Conservation (phyloP, 1,140 invertebrate species). For the Papilio glaucus region DNA sequence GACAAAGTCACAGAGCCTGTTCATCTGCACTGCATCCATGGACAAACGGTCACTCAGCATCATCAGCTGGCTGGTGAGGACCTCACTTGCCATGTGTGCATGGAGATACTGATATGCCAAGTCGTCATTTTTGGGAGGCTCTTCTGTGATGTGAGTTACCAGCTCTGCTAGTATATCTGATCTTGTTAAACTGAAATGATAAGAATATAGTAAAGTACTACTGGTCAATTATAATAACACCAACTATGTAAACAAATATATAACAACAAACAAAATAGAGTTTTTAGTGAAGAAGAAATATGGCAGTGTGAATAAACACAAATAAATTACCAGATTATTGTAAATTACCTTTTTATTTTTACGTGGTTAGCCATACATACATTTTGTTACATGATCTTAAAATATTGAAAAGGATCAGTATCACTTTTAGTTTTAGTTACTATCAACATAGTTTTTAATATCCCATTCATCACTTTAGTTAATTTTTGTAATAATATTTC, state of each 20-base stretch:
- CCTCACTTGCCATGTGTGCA: constrained; percentile 96
- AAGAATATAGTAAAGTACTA: too few species aligned
- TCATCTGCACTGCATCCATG: constrained; percentile 89
- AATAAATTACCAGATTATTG: too few species aligned
- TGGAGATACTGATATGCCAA: constrained; percentile 93
- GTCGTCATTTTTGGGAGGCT: constrained; percentile 91
- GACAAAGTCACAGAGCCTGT: constrained; percentile 94
- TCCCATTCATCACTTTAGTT: too few species aligned
- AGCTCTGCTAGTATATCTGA: constrained; percentile 93
- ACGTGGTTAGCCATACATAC: too few species aligned
- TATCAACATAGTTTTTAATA: too few species aligned
- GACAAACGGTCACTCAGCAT: constrained; percentile 93
- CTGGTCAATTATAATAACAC: too few species aligned
- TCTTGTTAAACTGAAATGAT: constrained; percentile 89
- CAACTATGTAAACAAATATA: too few species aligned
- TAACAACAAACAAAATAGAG: too few species aligned
- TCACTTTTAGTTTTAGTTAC: constrained; percentile 18
- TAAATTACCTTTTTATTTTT: too few species aligned
- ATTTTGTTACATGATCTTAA: constrained; percentile 25
- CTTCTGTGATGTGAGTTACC: constrained; percentile 92
- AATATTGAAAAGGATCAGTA: constrained; percentile 36
- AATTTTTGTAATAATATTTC: too few species aligned
- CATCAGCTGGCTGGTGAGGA: constrained; percentile 92
- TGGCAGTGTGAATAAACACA: too few species aligned
- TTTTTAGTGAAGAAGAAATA: too few species aligned